Percentiles rank a stretch among this genome's conserved stretches.
These are phyloP conservation scores for Epinephelus lanceolatus DNA, from an alignment of 2,113 vertebrate genomes.

Conservation along the genomic window DNA sequence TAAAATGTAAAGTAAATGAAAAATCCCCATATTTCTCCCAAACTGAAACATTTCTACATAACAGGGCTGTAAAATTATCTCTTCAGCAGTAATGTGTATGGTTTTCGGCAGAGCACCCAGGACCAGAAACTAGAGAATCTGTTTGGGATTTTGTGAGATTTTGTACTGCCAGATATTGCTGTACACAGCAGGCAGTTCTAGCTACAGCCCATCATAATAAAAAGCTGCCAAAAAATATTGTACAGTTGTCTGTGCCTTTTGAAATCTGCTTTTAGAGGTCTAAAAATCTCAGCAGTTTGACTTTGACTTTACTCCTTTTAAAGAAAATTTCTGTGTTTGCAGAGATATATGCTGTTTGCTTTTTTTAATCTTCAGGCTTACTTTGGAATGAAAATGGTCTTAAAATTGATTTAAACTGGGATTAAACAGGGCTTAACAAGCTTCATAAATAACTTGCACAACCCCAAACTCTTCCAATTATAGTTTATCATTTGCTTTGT, in stretches of 20 bases:
- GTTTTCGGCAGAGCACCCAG: not conserved
- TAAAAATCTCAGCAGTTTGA: conserved; percentile 2
- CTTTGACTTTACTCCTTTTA: conserved; percentile 16
- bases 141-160: conserved; percentile 29
- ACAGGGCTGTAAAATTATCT: too few species aligned
- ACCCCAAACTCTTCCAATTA: not conserved
- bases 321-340: conserved; percentile 10
- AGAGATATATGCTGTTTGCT: not conserved
- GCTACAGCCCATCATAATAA: conserved; percentile 6
- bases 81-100: not conserved
- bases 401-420: conserved; percentile 6
- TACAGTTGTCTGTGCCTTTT: not conserved
- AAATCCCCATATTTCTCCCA: not conserved
- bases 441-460: not conserved
- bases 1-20: not conserved
- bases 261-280: not conserved
- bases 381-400: conserved; percentile 11
- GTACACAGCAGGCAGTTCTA: not conserved
- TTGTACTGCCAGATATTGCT: conserved; percentile 16
- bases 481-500: not conserved
- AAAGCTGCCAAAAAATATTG: not conserved
- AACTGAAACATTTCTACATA: too few species aligned
- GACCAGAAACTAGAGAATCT: not conserved
- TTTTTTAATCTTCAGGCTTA: conserved; percentile 11
- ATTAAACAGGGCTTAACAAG: not conserved